Evolutionary conservation across 2,888 invertebrate genomes (phyloP).

Genomic region (Aromia moschata): DNA sequence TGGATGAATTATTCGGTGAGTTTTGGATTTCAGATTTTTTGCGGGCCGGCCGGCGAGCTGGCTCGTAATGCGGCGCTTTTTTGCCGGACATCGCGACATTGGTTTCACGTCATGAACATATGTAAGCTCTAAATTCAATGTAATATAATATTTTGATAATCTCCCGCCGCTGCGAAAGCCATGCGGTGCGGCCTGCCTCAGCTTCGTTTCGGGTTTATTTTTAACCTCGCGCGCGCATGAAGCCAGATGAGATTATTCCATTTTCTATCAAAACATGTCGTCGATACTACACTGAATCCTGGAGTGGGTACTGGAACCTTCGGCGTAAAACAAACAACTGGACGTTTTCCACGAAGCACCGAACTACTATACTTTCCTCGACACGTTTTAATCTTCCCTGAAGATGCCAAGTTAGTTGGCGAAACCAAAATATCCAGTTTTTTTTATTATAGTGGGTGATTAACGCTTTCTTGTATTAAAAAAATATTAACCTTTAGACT

Average conservation of each 20-base stretch:
- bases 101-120: constrained; percentile 44
- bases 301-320: too few relatives aligned
- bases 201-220: constrained; percentile 47
- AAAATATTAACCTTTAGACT: too few relatives aligned
- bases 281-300: too few relatives aligned
- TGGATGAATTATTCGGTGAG: constrained; percentile 17
- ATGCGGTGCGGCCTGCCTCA: constrained; percentile 38
- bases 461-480: too few relatives aligned
- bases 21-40: constrained; percentile 15
- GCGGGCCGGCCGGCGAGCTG: not conserved
- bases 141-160: constrained; percentile 57
- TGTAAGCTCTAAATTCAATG: constrained; percentile 48
- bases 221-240: constrained; percentile 35
- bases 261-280: constrained; percentile 26
- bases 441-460: too few relatives aligned
- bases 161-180: constrained; percentile 50
- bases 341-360: too few relatives aligned
- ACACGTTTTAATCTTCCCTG: too few relatives aligned
- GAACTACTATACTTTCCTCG: too few relatives aligned
- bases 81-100: constrained; percentile 22
- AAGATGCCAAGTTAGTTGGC: too few relatives aligned
- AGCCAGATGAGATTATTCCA: constrained; percentile 21
- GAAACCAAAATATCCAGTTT: too few relatives aligned
- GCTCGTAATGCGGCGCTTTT: constrained; percentile 21
- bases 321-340: too few relatives aligned